Base-by-base conservation (phyloP, 2,888 invertebrate species). In the Lomographa bimaculata region DNA sequence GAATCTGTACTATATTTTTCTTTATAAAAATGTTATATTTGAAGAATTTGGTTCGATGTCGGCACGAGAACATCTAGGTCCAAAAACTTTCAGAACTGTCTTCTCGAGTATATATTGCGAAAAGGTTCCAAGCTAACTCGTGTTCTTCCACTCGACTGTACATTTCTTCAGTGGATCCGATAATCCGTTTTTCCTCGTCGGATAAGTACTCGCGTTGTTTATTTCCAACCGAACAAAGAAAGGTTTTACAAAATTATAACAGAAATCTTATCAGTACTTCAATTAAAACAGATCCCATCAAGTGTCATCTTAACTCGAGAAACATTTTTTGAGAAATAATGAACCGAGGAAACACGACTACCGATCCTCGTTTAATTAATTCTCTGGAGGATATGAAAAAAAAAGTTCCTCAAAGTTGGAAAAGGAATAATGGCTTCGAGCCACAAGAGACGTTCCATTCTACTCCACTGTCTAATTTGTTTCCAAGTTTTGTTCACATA, bases 361-460 rank as follows among this genome's bases (percentile, higher is more conserved):
- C 58, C 75, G 71, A 76, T 77, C 73, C 70, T 65, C 62, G 62
- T 66, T 71, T 78, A 78, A 79, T 79, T 77, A 75, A 76, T 76
- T 71, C 71, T 54, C 49, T 58, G 55, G 69, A 71, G 64, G 65
- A 68, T 64, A 57, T 59, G 25, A 35, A 28, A n/a, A 57, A 68
- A 71, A 71, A 74, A 75, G 71, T 63, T 76, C 68, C 52, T 58
- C 60, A 50, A 64, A 69, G 61, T 62, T 64, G 55, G 57, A 57
- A 62, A 70, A 68, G 62, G 71, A 73, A 71, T 71, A 76, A 74
- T 60, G 65, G 52, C 53, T 50, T 50, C 46, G 53, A 35, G 56
- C 60, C 64, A 57, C 64, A 50, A 40, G 62, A 57, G 69, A 64
- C 57, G 62, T 57, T 58, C 56, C 56, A 58, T 53, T 61, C 60